Conservation (phyloP, 2,113 vertebrate genomes). For the Gulo gulo region DNA sequence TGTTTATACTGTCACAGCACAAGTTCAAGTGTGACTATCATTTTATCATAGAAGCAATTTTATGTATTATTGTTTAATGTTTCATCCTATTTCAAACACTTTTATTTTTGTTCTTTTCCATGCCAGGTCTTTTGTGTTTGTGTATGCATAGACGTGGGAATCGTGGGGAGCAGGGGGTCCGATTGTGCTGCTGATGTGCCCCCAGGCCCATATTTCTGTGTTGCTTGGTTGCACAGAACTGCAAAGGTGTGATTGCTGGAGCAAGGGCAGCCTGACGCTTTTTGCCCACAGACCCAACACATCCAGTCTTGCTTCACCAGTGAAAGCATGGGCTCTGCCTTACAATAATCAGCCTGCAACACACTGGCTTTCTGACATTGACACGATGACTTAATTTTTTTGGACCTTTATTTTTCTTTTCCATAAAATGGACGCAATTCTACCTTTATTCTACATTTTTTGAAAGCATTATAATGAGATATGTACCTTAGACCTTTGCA, state of each 20-base stretch:
- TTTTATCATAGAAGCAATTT: background rate
- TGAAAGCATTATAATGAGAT: background rate
- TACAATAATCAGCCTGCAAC: background rate
- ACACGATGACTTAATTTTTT: background rate
- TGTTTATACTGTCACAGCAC: background rate
- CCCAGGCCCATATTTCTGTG: background rate
- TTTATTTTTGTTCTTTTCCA: background rate
- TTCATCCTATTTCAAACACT: background rate
- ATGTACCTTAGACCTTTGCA: background rate
- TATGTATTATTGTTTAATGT: background rate
- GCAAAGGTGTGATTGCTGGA: background rate
- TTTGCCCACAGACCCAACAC: background rate
- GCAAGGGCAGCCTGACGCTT: background rate
- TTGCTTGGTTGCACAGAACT: background rate
- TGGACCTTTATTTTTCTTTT: background rate
- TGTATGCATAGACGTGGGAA: rapidly evolving
- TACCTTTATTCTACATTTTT: background rate
- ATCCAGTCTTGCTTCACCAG: background rate
- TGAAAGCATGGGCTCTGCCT: background rate
- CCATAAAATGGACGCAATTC: background rate
- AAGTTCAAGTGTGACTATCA: background rate
- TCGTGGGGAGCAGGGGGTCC: background rate
- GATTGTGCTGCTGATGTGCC: background rate
- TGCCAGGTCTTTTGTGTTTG: background rate
- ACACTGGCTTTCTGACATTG: background rate